These are phyloP conservation scores for Xanthorhoe spadicearia DNA, from an alignment of 2,888 invertebrate genomes.

Conservation along the genomic window DNA sequence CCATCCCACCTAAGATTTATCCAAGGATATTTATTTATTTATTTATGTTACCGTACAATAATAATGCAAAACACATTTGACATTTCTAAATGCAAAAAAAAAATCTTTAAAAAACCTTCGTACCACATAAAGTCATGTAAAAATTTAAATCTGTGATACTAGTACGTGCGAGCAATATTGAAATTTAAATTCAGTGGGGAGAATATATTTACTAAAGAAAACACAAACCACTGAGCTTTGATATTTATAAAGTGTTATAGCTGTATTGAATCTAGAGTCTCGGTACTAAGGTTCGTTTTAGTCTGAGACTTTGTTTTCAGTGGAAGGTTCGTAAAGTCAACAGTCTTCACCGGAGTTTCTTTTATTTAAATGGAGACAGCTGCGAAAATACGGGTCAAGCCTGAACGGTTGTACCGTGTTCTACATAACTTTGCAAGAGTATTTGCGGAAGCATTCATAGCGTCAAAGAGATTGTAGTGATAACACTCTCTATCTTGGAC, in stretches of 20 bases:
- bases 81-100: too few species aligned
- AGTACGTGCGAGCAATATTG: conserved; percentile 9
- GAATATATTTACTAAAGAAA: background rate
- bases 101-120: too few species aligned
- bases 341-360: conserved; percentile 42
- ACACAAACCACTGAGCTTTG: background rate
- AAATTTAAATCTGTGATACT: background rate
- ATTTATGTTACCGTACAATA: too few species aligned
- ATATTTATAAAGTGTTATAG: background rate
- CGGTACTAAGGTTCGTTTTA: conserved; percentile 5
- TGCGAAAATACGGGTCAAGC: conserved; percentile 47
- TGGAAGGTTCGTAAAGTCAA: conserved; percentile 41
- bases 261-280: background rate
- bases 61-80: too few species aligned
- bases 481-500: conserved; percentile 10
- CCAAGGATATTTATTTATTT: too few species aligned
- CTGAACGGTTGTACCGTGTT: conserved; percentile 28
- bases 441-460: conserved; percentile 31
- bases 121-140: background rate
- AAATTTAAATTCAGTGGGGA: background rate
- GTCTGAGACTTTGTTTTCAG: background rate
- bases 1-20: too few species aligned
- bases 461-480: conserved; percentile 32
- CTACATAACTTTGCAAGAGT: conserved; percentile 29
- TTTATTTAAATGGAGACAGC: conserved; percentile 55